A percentile compares a stretch with the other conserved stretches of the same genome.
phyloP scores from a whole-genome alignment of 2,113 vertebrate species.

The Strix aluco region DNA sequence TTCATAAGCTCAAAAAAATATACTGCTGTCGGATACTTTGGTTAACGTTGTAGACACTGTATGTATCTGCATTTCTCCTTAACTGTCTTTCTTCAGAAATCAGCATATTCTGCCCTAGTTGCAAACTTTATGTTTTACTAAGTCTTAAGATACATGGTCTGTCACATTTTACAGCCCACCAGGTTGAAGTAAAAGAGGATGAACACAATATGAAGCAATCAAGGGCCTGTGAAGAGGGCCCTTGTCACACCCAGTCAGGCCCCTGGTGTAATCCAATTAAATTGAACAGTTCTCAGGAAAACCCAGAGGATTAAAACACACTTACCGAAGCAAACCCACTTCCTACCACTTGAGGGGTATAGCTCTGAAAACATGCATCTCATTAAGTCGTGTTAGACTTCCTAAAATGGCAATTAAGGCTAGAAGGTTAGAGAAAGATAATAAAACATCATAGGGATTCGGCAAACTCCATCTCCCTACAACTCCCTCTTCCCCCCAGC shows the following conservation, averaged over 20 bases:
- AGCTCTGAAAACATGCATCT: conserved; percentile 14
- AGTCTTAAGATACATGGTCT: neutral
- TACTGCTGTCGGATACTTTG: neutral
- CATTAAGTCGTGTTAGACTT: conserved; percentile 8
- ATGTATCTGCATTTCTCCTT: neutral
- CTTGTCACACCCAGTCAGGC: neutral
- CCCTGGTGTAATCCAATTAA: conserved; percentile 39
- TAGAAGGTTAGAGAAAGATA: conserved; percentile 48
- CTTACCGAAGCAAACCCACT: conserved; percentile 19
- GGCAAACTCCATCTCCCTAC: neutral
- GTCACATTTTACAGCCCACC: neutral
- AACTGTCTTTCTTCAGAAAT: neutral
- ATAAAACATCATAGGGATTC: neutral
- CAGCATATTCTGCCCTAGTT: neutral
- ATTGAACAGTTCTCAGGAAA: neutral
- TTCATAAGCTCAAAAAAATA: neutral
- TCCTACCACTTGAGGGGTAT: conserved; percentile 16
- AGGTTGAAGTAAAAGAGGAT: neutral
- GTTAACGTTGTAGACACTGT: neutral
- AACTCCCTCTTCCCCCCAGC: neutral
- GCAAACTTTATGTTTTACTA: neutral
- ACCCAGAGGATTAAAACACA: neutral
- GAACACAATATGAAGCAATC: conserved; percentile 14
- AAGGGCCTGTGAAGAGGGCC: neutral
- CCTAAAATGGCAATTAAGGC: conserved; percentile 58